phyloP scores from a whole-genome alignment of 2,113 vertebrate species.

The Spilogale gracilis region DNA sequence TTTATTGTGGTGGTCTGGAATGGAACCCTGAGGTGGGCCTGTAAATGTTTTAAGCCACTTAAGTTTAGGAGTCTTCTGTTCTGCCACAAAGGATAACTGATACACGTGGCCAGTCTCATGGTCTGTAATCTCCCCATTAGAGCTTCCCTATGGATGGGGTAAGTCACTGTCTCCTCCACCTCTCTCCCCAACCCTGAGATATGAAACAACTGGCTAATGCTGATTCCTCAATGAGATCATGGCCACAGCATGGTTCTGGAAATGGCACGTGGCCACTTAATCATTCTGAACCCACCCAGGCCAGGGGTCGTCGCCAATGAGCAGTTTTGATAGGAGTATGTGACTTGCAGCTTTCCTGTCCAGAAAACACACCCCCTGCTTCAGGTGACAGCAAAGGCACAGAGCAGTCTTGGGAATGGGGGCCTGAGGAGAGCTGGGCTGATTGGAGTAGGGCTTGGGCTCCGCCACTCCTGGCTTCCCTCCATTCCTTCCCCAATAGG shows the following conservation, averaged over 20 bases:
- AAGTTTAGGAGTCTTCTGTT: conserved; percentile 11
- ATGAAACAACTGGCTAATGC: conserved; percentile 5
- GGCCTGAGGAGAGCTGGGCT: not conserved
- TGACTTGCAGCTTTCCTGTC: conserved; percentile 15
- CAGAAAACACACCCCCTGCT: not conserved
- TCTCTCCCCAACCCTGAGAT: not conserved
- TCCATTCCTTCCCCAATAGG: not conserved
- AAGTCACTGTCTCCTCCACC: not conserved
- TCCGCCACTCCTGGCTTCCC: not conserved
- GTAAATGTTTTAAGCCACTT: conserved; percentile 24
- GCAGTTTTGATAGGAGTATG: not conserved
- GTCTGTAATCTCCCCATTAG: not conserved
- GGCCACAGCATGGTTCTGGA: not conserved
- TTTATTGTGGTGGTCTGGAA: not conserved
- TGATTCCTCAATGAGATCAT: not conserved
- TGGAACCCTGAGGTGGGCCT: not conserved
- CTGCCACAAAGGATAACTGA: not conserved
- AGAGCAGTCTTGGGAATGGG: not conserved
- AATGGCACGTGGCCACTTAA: not conserved
- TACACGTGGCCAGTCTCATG: not conserved
- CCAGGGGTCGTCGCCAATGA: not conserved
- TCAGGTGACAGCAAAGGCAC: not conserved
- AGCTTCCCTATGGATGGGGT: not conserved
- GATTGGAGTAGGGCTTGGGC: not conserved
- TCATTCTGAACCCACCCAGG: conserved; percentile 20